These are phyloP conservation scores for Cephalopterus ornatus DNA, from an alignment of 2,113 vertebrate species.

Conservation along the genomic window DNA sequence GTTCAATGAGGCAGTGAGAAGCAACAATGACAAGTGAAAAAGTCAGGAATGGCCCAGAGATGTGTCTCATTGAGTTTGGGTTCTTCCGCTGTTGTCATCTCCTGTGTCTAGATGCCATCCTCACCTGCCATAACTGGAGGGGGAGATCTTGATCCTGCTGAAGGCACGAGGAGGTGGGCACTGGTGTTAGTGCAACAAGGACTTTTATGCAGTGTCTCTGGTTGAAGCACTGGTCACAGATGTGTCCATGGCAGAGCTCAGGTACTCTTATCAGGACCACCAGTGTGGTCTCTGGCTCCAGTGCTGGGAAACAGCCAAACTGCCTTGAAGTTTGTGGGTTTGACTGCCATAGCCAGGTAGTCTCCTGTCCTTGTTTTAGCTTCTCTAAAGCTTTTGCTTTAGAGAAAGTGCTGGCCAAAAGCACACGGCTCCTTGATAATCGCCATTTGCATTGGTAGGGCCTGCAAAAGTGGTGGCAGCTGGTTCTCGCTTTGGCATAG, in stretches of 20 bases:
- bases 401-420: not conserved
- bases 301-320: not conserved
- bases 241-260: not conserved
- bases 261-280: not conserved
- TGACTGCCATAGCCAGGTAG: not conserved
- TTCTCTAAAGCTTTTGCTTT: not conserved
- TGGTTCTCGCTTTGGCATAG: not conserved
- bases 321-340: not conserved
- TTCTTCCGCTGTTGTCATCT: not conserved
- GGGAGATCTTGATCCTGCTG: not conserved
- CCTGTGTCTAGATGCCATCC: not conserved
- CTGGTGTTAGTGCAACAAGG: not conserved
- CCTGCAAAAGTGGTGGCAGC: not conserved
- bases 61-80: not conserved
- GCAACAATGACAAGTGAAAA: not conserved
- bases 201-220: not conserved
- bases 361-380: not conserved
- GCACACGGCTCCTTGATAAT: accelerated
- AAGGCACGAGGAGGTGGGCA: not conserved
- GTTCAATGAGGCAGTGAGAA: not conserved
- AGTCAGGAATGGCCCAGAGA: not conserved
- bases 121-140: accelerated
- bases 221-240: not conserved
- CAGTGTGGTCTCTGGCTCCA: not conserved
- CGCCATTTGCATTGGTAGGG: not conserved